Base-by-base conservation (phyloP, 2,797 vertebrate species). In the Scolopax bukidnonensis region DNA sequence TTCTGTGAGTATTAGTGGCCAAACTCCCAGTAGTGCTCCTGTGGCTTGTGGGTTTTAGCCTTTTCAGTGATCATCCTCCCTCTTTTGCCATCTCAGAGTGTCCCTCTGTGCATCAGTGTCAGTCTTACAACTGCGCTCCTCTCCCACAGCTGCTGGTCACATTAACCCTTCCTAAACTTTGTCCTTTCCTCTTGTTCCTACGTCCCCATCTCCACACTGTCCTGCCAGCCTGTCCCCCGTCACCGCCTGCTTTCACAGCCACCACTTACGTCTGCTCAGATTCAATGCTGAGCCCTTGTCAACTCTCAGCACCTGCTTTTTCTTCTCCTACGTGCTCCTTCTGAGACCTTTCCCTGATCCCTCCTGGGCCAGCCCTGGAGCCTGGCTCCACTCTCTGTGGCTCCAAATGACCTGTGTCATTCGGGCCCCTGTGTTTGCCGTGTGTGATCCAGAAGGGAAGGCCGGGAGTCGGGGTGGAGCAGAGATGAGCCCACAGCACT, bases 1-100 rank as follows among this genome's bases (percentile, higher is more conserved):
- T 99, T 96, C 98, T 99, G 99, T 99, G 97, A 99, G 99, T 99
- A 92, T 95, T 91, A 90, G 57, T 82, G 89, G 81, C 85, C 60
- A 87, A 38, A 77, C 33, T 94, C 71, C 36, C 63, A 76, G 54
- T 48, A 89, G 71, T 73, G 28, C 75, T 91, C 41, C 61, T 40
- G 33, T 28, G 70, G 63, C 60, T 96, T 28, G 3, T 73, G 65
- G 10, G 10, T 83, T 95, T 73, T 75, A 90, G 80, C 81, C 53
- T 89, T 93, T 81, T 87, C 71, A 90, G 67, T 77, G 74, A 70
- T 71, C 88, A 90, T 94, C 63, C 41, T 91, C 33, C 76, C 59
- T 51, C 76, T 89, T 83, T 36, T 64, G 38, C 79, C 93, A 87
- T 81, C 0, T 1, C 36, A 67, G 73, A 87, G 78, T 32, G 19